Evolutionary conservation across 2,888 invertebrate genomes (phyloP).

Genomic region (Morinoia aosen): DNA sequence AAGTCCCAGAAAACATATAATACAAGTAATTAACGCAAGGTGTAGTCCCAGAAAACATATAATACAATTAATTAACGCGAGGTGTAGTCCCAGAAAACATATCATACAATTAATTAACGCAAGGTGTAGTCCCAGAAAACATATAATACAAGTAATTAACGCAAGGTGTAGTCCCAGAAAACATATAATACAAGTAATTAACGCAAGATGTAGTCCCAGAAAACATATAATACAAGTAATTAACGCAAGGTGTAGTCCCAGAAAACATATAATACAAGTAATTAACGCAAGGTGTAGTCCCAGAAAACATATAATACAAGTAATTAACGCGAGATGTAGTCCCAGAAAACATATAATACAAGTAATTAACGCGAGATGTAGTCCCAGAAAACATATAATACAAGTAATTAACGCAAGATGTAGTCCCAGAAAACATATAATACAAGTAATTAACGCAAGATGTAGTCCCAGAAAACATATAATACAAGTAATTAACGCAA

Average conservation of each 20-base stretch:
- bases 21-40: conserved; percentile 82
- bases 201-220: conserved; percentile 92
- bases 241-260: conserved; percentile 92
- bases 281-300: conserved; percentile 92
- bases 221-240: conserved; percentile 73
- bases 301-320: conserved; percentile 73
- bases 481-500: conserved; percentile 80
- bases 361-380: conserved; percentile 86
- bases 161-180: conserved; percentile 89
- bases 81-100: conserved; percentile 84
- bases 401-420: conserved; percentile 84
- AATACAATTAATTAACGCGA: conserved; percentile 80
- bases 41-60: conserved; percentile 81
- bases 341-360: conserved; percentile 74
- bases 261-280: conserved; percentile 73
- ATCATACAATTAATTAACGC: conserved; percentile 78
- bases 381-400: conserved; percentile 77
- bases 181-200: conserved; percentile 74
- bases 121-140: conserved; percentile 87
- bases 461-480: conserved; percentile 81
- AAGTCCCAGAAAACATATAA: conserved; percentile 79
- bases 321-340: conserved; percentile 89
- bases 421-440: conserved; percentile 79
- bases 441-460: conserved; percentile 82
- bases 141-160: conserved; percentile 76